These are phyloP conservation scores for Fistularia tabacaria DNA, from an alignment of 2,797 vertebrate species.

Conservation along the genomic window DNA sequence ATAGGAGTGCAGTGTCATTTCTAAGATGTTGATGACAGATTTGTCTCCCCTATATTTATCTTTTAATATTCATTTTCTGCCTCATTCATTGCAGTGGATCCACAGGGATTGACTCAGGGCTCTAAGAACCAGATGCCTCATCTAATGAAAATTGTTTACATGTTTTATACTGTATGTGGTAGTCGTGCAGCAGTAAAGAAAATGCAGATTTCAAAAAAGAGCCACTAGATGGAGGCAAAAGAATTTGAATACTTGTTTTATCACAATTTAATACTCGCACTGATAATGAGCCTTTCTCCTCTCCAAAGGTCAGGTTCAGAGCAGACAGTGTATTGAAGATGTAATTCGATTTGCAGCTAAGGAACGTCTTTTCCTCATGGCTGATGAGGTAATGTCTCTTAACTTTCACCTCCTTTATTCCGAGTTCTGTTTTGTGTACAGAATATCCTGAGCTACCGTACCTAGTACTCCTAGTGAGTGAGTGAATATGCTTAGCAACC, in stretches of 20 bases:
- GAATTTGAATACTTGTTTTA: background rate
- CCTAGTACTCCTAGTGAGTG: too few relatives aligned
- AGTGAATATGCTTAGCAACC: too few relatives aligned
- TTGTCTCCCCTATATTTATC: too few relatives aligned
- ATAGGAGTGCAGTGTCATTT: too few relatives aligned
- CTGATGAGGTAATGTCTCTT: slow-evolving; percentile 80
- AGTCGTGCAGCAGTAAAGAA: background rate
- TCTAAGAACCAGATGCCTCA: too few relatives aligned
- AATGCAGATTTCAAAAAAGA: background rate
- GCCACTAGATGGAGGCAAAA: slow-evolving; percentile 63
- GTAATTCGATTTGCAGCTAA: slow-evolving; percentile 88
- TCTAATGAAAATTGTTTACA: too few relatives aligned
- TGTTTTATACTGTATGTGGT: too few relatives aligned
- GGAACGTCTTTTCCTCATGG: slow-evolving; percentile 88
- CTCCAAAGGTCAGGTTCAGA: slow-evolving; percentile 89
- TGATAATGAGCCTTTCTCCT: slow-evolving; percentile 5
- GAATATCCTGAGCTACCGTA: too few relatives aligned
- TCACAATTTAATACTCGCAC: background rate
- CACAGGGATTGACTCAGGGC: too few relatives aligned
- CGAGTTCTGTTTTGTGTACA: background rate
- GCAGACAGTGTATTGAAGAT: slow-evolving; percentile 85
- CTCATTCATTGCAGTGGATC: too few relatives aligned
- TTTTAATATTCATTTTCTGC: too few relatives aligned
- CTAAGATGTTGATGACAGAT: too few relatives aligned
- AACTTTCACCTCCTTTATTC: background rate